Evolutionary conservation across 2,888 invertebrate species (phyloP), one percentile per base, ranked within the genome.

Genomic region (Escarpia spicata): DNA sequence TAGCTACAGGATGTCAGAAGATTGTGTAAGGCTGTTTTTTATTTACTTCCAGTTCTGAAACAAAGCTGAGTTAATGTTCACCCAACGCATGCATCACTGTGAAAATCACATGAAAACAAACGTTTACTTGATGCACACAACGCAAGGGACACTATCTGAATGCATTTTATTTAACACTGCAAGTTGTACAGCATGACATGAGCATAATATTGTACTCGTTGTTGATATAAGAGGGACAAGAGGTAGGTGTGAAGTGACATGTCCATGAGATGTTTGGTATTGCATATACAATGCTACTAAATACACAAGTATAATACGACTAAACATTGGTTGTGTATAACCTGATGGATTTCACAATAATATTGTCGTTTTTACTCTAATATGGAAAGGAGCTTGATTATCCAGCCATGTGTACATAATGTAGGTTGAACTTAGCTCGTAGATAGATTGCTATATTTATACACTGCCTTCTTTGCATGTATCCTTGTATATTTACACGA

Each of bases 391-490:
- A 75, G 19, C 26, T 75, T 75, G 75, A 75, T 26, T 75, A 75
- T 4, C 75, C 19, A 26, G 26, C 75, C 75, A n/a, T 75, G 75
- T 75, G 75, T 75, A 75, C 75, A 75, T 75, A 75, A 19, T 75
- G 26, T 75, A 75, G n/a, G n/a, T 75, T 75, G 75, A 75, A 75
- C 26, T 75, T 26, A 75, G 75, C 75, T 19, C 75, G 19, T 75
- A 75, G 75, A 75, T 75, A 75, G 75, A 75, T 75, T 75, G 75
- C 75, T 75, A 75, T 75, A 75, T 75, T 75, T 75, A 75, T 75
- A 75, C 75, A 75, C 75, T 75, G 75, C 75, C 75, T 75, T 37
- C 37, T 37, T 75, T 75, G 75, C 6, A 75, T 75, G 75, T 75
- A 75, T 75, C 4, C 26, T n/a, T 75, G 75, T 75, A 75, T 75